Evolutionary conservation across 2,113 vertebrate genomes (phyloP).

Genomic region (Terrapene triunguis): DNA sequence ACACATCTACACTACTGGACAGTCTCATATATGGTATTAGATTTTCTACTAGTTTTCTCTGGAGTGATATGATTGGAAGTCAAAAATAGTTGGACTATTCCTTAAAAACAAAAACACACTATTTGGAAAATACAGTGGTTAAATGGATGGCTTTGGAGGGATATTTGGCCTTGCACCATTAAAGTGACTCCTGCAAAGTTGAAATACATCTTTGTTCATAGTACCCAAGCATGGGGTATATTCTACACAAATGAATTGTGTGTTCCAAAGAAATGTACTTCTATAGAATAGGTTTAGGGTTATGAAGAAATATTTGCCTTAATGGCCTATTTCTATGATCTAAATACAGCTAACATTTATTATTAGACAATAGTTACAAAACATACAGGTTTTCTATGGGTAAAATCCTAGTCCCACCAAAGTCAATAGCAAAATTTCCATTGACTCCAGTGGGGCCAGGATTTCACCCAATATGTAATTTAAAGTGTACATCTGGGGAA

Average conservation of each 20-base stretch:
- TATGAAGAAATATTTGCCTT: background rate
- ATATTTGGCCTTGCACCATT: too few relatives aligned
- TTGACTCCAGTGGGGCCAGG: background rate
- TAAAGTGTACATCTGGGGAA: background rate
- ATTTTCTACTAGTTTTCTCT: background rate
- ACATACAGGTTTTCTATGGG: background rate
- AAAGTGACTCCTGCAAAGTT: background rate
- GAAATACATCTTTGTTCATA: background rate
- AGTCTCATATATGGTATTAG: background rate
- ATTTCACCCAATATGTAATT: background rate
- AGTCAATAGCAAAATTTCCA: background rate
- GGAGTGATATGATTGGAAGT: background rate
- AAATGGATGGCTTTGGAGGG: background rate
- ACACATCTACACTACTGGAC: background rate
- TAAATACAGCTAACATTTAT: background rate
- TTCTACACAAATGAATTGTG: background rate
- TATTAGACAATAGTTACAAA: background rate
- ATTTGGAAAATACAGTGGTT: background rate
- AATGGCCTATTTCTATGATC: background rate
- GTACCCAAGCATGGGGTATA: background rate
- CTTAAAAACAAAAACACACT: background rate
- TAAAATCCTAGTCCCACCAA: background rate
- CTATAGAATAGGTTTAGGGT: background rate
- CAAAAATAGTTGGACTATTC: background rate
- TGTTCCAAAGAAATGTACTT: background rate